Base-by-base conservation (phyloP, 2,113 vertebrate species). In the Scortum barcoo region DNA sequence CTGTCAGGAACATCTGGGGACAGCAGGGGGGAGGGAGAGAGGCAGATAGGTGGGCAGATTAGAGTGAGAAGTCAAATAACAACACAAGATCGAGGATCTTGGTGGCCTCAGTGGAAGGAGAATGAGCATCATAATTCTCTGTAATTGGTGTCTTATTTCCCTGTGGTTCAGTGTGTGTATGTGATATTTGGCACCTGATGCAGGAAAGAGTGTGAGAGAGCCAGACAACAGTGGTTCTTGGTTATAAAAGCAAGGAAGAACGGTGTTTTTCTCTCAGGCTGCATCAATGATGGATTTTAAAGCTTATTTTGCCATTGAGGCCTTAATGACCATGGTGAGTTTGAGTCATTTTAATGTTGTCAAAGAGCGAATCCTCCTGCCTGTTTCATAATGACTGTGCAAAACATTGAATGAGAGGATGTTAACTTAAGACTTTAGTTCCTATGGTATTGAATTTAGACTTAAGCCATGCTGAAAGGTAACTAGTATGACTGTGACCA, bases 1-100 rank as follows among this genome's bases (percentile, higher is more conserved):
- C 98, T 0, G 98, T 99, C 81, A 99, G 95, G 92, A 99, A 99
- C 98, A 99, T 98, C 98, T 99, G 92, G 81, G 24, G 77, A 81
- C 44, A 69, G 38, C 0, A 0, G 51, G 56, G 3, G 54, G n/a
- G 20, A 8, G 42, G 38, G 20, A 58, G 26, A 36, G 54, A 57
- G 16, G 10, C 36, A 78, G 28, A 67, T 22, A 48, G 28, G 6
- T 7, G 6, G 7, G 13, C 16, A 50, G 73, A 67, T 86, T 78
- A 82, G 75, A 69, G 7, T 33, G n/a, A 69, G 40, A 78, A 20
- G 14, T n/a, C n/a, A 72, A 75, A 80, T 40, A 84, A 17, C 28
- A 82, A 42, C n/a, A 76, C 1, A 67, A 70, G 14, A 62, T 3
- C 13, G 10, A 51, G 3, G 28, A 65, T 82, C 26, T 50, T 44